These are phyloP conservation scores for Lonchura striata DNA, from an alignment of 2,113 vertebrate species.

Conservation along the genomic window DNA sequence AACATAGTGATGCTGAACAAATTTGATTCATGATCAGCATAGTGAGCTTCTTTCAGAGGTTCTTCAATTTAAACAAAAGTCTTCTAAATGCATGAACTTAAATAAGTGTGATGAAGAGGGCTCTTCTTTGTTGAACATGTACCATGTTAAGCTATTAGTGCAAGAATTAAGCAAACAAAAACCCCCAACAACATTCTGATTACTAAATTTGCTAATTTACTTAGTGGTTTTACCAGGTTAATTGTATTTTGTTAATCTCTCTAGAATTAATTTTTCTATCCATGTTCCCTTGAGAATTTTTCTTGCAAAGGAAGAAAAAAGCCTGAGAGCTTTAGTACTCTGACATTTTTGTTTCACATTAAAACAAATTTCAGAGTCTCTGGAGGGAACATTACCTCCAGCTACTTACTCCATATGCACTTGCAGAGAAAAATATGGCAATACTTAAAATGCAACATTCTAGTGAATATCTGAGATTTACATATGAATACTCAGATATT, in stretches of 20 bases:
- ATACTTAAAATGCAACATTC: slow-evolving; percentile 52
- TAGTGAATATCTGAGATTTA: slow-evolving; percentile 51
- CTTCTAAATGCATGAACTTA: background rate
- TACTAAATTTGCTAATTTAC: slow-evolving; percentile 22
- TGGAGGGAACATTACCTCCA: slow-evolving; percentile 37
- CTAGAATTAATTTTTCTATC: slow-evolving; percentile 15
- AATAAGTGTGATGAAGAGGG: background rate
- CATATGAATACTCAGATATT: slow-evolving; percentile 52
- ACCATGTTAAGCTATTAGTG: background rate
- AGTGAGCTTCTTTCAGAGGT: background rate
- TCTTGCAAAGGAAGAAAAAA: background rate
- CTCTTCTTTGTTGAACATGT: background rate
- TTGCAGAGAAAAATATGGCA: slow-evolving; percentile 37
- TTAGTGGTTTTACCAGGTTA: slow-evolving; percentile 5
- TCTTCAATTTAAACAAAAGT: background rate
- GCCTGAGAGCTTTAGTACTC: background rate
- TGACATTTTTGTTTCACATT: slow-evolving; percentile 52
- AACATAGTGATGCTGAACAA: background rate
- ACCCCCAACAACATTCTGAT: background rate
- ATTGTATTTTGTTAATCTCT: slow-evolving; percentile 45
- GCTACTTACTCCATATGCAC: slow-evolving; percentile 10
- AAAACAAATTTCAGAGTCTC: slow-evolving; percentile 49
- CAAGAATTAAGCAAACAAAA: slow-evolving; percentile 21
- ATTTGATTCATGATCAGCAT: background rate
- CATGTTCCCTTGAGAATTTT: background rate